These are phyloP conservation scores for Alauda arvensis DNA, from an alignment of 2,797 vertebrate genomes.

Conservation along the genomic window DNA sequence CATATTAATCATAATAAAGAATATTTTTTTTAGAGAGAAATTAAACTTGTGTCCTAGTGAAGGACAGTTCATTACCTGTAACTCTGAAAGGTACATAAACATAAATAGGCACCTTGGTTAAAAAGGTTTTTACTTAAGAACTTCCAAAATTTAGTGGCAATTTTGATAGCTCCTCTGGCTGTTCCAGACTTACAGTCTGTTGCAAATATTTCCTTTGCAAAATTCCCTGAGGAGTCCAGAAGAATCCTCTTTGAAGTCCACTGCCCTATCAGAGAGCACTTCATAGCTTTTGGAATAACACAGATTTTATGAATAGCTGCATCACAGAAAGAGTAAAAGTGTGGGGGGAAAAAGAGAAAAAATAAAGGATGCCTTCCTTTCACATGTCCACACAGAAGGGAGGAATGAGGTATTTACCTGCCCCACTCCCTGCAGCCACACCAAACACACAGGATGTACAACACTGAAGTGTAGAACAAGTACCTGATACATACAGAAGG, in stretches of 20 bases:
- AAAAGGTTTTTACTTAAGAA: neutral
- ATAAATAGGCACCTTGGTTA: neutral
- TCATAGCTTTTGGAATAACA: neutral
- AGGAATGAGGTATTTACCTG: neutral
- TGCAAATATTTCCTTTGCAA: neutral
- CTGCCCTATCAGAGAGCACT: neutral
- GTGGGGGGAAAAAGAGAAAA: rapidly evolving
- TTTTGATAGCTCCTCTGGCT: neutral
- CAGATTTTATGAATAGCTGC: neutral
- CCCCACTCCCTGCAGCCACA: neutral
- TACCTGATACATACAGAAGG: rapidly evolving
- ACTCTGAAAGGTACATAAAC: neutral
- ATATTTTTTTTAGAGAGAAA: neutral
- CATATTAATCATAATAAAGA: neutral
- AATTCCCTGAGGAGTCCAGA: neutral
- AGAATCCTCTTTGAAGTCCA: neutral
- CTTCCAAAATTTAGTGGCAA: neutral
- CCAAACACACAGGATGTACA: neutral
- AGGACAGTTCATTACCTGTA: neutral
- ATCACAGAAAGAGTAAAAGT: neutral
- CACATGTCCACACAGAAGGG: neutral
- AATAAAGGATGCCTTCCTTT: neutral
- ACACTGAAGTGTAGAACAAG: neutral
- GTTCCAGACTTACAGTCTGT: neutral
- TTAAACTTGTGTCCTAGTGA: neutral